phyloP scores from a whole-genome alignment of 2,797 vertebrate genomes.

The Ibycter americanus region DNA sequence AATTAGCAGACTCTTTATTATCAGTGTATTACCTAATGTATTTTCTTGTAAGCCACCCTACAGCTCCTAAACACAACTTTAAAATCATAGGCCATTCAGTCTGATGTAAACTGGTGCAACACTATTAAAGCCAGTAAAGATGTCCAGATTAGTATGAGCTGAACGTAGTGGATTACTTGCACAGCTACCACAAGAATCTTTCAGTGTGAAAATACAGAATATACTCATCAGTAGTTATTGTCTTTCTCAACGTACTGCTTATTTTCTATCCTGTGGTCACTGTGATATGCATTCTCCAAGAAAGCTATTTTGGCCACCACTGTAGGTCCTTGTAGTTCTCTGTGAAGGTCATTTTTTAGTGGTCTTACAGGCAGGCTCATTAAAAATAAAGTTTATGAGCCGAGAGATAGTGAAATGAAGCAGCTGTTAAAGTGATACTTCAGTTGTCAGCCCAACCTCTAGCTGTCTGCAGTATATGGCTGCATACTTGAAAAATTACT shows the following conservation, averaged over 20 bases:
- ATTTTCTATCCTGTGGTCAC: neutral
- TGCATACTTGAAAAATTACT: constrained; percentile 45
- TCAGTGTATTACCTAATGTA: neutral
- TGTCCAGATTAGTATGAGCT: neutral
- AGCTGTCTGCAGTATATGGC: neutral
- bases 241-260: neutral
- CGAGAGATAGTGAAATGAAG: constrained; percentile 47
- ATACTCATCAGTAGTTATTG: neutral
- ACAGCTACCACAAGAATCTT: neutral
- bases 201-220: neutral
- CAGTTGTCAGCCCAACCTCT: neutral
- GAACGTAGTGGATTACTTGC: neutral
- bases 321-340: constrained; percentile 10
- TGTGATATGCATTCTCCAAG: neutral
- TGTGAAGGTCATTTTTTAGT: constrained; percentile 63
- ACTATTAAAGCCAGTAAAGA: neutral
- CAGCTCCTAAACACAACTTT: neutral
- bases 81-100: neutral
- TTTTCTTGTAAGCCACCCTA: neutral
- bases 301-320: constrained; percentile 16
- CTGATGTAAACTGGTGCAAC: neutral
- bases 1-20: neutral
- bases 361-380: constrained; percentile 33
- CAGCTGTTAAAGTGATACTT: constrained; percentile 60
- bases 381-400: constrained; percentile 61